Base-by-base conservation (phyloP, 2,888 invertebrate genomes). In the Cataglyphis rosenhaueri region DNA sequence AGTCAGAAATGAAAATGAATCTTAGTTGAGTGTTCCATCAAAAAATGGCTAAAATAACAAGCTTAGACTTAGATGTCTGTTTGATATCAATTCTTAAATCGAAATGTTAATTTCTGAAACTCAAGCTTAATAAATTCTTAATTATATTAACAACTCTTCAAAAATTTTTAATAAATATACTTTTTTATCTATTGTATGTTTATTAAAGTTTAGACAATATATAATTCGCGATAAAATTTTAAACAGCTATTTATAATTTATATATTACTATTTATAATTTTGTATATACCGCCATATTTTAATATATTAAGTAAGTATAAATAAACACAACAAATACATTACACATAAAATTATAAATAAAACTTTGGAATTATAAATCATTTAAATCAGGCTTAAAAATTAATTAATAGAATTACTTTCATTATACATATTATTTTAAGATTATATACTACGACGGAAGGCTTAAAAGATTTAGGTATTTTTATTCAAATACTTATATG, bases 1-100 rank as follows among this genome's bases (percentile, higher is more conserved):
- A 44, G 57, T 32, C 32, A 44, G 25, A 44, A 65, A 75, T 35
- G 38, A 52, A 29, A 66, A 65, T 76, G 25, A 12, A 65, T 55
- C 52, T 65, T 55, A 15, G n/a, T 57, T 9, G 18, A 65, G 57
- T 38, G 29, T 38, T 55, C 35, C 25, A 64, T 9, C 48, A 25
- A 65, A 75, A 64, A 76, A 38, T n/a, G 15, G 3, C 1, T 35
- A n/a, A 52, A 52, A 35, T 55, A 38, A 65, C 25, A 29, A 38
- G 10, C 41, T n/a, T n/a, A n/a, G 25, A 41, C 18, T 35, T 62
- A 5, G 35, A 25, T 21, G n/a, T 12, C 29, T 21, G 25, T 21
- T 15, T 29, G n/a, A 44, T 15, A 15, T 44, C 1, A 44, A 3
- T 18, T 3, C 9, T 64, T 64, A 64, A 29, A 29, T 59, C 29